Evolutionary conservation across 2,113 vertebrate genomes (phyloP).

Genomic region (Bubo bubo): DNA sequence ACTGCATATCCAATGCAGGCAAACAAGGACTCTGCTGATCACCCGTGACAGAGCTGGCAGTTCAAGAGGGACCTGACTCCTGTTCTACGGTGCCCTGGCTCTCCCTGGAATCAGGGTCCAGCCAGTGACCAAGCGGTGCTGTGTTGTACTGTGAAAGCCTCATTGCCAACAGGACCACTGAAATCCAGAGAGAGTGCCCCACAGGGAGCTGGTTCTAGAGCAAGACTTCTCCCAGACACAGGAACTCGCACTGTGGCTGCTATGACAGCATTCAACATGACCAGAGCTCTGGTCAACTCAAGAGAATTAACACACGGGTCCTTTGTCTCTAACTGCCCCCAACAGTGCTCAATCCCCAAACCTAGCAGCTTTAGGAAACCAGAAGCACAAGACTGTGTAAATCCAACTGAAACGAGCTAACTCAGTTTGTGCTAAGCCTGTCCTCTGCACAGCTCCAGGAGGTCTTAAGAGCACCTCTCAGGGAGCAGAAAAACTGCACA

Average conservation of each 20-base stretch:
- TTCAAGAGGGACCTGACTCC: background rate
- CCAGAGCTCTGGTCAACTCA: background rate
- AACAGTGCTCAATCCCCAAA: background rate
- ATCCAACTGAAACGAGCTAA: background rate
- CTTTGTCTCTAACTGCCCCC: background rate
- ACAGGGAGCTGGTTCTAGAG: background rate
- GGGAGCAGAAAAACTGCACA: background rate
- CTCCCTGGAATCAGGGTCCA: background rate
- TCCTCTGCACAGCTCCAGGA: background rate
- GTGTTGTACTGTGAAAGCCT: background rate
- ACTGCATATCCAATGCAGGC: background rate
- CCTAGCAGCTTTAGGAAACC: background rate
- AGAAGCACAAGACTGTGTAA: background rate
- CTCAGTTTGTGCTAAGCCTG: background rate
- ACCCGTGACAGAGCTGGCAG: background rate
- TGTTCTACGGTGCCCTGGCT: background rate
- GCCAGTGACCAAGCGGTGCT: background rate
- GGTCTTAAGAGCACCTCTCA: background rate
- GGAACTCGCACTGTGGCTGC: background rate
- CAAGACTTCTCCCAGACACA: background rate
- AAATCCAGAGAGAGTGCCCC: background rate
- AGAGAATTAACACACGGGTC: rapidly evolving
- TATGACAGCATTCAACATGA: background rate
- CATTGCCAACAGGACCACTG: background rate
- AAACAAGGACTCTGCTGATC: background rate